Percentiles rank a stretch among this genome's conserved stretches.
Evolutionary conservation across 2,113 vertebrate species (phyloP).

Genomic region (Leptocoma aspasia): DNA sequence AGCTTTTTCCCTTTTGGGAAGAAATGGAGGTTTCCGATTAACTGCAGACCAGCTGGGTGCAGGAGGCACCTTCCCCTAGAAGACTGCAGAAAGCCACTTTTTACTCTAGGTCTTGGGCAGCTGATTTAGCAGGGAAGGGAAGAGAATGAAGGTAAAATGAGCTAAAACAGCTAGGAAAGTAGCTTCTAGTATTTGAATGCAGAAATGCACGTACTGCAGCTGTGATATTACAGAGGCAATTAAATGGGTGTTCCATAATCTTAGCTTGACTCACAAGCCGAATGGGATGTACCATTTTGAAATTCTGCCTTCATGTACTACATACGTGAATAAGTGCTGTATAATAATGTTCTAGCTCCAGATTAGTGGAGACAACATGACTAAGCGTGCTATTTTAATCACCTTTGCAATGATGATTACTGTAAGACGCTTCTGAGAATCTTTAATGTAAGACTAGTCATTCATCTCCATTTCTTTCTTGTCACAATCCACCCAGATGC

Average conservation of each 20-base stretch:
- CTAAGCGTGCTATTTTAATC: slow-evolving; percentile 56
- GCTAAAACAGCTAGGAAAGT: slow-evolving; percentile 31
- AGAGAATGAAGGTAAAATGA: slow-evolving; percentile 46
- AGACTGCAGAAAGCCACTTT: neutral
- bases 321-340: neutral
- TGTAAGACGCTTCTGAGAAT: slow-evolving; percentile 1
- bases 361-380: slow-evolving; percentile 43
- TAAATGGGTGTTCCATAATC: slow-evolving; percentile 62
- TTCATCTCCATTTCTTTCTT: slow-evolving; percentile 47
- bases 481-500: slow-evolving; percentile 50
- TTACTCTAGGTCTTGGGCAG: neutral
- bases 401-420: slow-evolving; percentile 36
- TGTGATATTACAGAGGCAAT: slow-evolving; percentile 58
- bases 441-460: slow-evolving; percentile 25
- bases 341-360: slow-evolving; percentile 23
- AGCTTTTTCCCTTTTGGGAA: neutral
- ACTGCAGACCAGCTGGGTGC: neutral
- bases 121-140: neutral
- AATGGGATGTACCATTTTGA: slow-evolving; percentile 23
- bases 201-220: slow-evolving; percentile 43
- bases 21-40: slow-evolving; percentile 5
- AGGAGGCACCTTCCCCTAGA: neutral
- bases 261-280: slow-evolving; percentile 29
- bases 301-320: slow-evolving; percentile 36
- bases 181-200: slow-evolving; percentile 20